Base-by-base conservation (phyloP, 2,888 invertebrate species). In the Aspidapion aeneum region DNA sequence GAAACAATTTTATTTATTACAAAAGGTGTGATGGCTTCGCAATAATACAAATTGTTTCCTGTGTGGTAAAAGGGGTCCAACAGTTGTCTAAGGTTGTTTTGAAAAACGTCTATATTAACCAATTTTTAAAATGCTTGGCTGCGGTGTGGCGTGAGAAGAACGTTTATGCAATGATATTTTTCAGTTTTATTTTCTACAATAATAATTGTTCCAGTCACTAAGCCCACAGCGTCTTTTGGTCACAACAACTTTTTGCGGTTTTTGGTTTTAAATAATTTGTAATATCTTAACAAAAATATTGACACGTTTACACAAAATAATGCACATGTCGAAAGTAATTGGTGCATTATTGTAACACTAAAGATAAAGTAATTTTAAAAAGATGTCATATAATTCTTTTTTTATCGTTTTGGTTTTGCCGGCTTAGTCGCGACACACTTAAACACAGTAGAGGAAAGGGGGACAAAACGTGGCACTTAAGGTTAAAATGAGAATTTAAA, bases 1-100 rank as follows among this genome's bases (percentile, higher is more conserved):
- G 69, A 69, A 64, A 68, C 63, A 69, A 66, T 64, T 65, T 68
- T 68, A 68, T 70, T 70, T 69, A 70, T 66, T 69, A 68, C 63
- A 69, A 64, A 69, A 63, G 62, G 64, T 65, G 64, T 58, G 57
- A 54, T 60, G 62, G 52, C 62, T 61, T 64, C 52, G 61, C 68
- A 68, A 66, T 68, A 69, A 61, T 66, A 70, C 64, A 71, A 70
- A 71, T 71, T 65, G 65, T 65, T 71, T 71, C 71, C 71, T 71
- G 71, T 68, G 67, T 51, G 70, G 68, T 66, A 62, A 63, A 61
- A 63, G 52, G 62, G 57, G 58, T 57, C 61, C 49, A 57, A 58
- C 64, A 58, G 58, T 59, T 59, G 58, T 56, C 58, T 61, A 58
- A 50, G 51, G 55, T 52, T 58, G 58, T 61, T 59, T 61, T 20